phyloP scores from a whole-genome alignment of 2,113 vertebrate species.

The Mustela lutreola region DNA sequence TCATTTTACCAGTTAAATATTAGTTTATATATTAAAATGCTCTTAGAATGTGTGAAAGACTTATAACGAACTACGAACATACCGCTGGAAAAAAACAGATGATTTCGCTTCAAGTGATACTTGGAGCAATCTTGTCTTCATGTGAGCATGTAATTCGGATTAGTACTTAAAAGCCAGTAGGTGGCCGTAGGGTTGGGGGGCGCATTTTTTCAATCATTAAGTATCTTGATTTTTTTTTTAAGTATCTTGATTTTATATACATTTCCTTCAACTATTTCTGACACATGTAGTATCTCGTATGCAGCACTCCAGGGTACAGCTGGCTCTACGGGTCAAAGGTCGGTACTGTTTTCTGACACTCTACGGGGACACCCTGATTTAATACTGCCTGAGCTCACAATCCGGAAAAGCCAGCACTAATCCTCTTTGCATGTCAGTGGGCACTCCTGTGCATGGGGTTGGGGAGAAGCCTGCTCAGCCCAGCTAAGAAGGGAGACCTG shows the following conservation, averaged over 20 bases:
- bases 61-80: constrained; percentile 10
- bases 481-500: constrained; percentile 84
- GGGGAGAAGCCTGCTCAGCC: constrained; percentile 72
- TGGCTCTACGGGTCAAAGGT: background rate
- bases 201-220: background rate
- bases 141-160: background rate
- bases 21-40: constrained; percentile 42
- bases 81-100: background rate
- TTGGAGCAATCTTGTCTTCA: background rate
- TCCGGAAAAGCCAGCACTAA: constrained; percentile 84
- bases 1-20: constrained; percentile 16
- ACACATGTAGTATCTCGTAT: fast-evolving
- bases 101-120: background rate
- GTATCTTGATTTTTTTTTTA: background rate
- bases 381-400: constrained; percentile 79
- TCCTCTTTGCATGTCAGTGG: background rate
- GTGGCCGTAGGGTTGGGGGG: fast-evolving
- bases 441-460: background rate
- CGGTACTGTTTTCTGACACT: constrained; percentile 75
- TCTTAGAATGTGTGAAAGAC: background rate
- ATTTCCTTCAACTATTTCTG: background rate
- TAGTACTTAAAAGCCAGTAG: background rate
- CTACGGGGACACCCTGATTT: constrained; percentile 72
- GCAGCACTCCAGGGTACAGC: background rate
- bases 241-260: background rate